Conservation (phyloP, 2,113 vertebrate species). For the Vireo altiloquus region DNA sequence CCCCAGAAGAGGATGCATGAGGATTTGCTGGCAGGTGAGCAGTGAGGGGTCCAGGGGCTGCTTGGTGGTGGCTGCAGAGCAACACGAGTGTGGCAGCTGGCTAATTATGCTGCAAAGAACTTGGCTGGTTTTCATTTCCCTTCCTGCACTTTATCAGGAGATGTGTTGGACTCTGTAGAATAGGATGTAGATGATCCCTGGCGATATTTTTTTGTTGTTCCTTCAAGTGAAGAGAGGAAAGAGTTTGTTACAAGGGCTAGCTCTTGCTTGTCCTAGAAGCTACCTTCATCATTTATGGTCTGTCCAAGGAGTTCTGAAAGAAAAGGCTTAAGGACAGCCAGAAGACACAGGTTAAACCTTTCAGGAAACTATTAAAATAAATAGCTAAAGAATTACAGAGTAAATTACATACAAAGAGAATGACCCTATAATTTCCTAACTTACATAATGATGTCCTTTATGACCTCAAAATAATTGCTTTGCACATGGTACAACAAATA, state of each 20-base stretch:
- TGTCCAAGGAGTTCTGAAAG: not conserved
- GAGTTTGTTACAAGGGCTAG: not conserved
- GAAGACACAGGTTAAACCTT: not conserved
- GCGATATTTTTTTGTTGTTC: not conserved
- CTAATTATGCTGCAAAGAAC: not conserved
- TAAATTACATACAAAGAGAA: not conserved
- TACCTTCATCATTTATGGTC: not conserved
- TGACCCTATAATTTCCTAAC: not conserved
- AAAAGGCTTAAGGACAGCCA: not conserved
- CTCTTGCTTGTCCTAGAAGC: not conserved
- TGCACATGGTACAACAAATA: not conserved
- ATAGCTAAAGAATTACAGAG: not conserved
- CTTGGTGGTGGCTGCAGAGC: not conserved
- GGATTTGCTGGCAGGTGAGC: not conserved
- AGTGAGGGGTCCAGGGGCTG: rapidly evolving
- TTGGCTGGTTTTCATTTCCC: not conserved
- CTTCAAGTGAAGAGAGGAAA: not conserved
- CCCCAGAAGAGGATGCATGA: not conserved
- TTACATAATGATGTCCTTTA: not conserved
- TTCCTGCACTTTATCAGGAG: not conserved
- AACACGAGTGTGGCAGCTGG: not conserved
- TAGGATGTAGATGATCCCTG: not conserved
- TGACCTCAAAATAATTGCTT: not conserved
- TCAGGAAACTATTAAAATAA: not conserved
- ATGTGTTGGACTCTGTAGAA: not conserved